Evolutionary conservation across 2,113 vertebrate genomes (phyloP).

Genomic region (Pituophis catenifer): DNA sequence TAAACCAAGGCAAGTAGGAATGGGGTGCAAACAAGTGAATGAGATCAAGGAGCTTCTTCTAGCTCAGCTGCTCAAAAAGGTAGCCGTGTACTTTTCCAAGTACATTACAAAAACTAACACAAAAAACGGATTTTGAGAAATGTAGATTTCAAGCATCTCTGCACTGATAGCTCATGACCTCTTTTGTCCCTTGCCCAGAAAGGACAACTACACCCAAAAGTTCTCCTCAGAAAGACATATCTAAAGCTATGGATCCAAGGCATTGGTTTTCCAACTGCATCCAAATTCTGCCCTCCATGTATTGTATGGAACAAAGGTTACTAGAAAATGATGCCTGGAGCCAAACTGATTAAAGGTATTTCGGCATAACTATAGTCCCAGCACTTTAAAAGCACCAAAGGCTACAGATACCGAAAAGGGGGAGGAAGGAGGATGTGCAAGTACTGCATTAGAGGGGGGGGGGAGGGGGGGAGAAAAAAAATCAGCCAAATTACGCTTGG

Average conservation of each 20-base stretch:
- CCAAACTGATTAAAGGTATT: slow-evolving; percentile 94
- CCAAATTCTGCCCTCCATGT: slow-evolving; percentile 71
- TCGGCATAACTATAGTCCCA: slow-evolving; percentile 90
- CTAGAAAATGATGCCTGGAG: slow-evolving; percentile 80
- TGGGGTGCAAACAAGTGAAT: not conserved
- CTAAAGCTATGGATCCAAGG: slow-evolving; percentile 68
- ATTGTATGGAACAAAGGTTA: slow-evolving; percentile 78
- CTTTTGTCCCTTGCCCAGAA: not conserved
- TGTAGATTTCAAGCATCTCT: slow-evolving; percentile 23
- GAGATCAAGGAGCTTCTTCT: slow-evolving; percentile 29
- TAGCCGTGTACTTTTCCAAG: slow-evolving; percentile 47
- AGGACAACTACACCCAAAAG: slow-evolving; percentile 35
- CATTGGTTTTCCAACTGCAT: slow-evolving; percentile 68
- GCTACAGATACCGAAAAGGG: slow-evolving; percentile 94
- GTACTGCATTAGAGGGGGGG: slow-evolving; percentile 80
- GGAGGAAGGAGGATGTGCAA: slow-evolving; percentile 77
- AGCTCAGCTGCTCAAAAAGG: slow-evolving; percentile 27
- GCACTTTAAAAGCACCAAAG: slow-evolving; percentile 97
- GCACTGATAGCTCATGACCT: not conserved
- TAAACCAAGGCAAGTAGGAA: not conserved
- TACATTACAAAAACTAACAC: slow-evolving; percentile 38
- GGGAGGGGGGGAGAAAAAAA: slow-evolving; percentile 59
- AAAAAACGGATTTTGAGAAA: slow-evolving; percentile 37
- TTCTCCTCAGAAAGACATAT: slow-evolving; percentile 60
- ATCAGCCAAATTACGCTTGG: slow-evolving; percentile 97